Evolutionary conservation across 2,888 invertebrate species (phyloP).

Genomic region (Phyto melanocephala): DNA sequence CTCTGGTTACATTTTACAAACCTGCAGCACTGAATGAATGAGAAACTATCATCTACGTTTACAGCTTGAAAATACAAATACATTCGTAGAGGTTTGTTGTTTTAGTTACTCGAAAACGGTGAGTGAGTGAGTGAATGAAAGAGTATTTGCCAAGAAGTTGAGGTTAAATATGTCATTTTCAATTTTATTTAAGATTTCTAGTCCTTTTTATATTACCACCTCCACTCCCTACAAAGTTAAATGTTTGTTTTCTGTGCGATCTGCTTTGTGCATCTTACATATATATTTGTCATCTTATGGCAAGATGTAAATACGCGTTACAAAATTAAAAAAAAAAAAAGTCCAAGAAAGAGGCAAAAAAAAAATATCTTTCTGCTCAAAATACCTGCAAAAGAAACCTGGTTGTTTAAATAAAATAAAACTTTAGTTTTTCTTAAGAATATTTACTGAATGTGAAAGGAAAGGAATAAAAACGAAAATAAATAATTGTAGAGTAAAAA

Average conservation of each 20-base stretch:
- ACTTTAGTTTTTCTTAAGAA: conserved; percentile 33
- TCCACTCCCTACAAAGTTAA: neutral
- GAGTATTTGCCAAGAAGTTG: conserved; percentile 22
- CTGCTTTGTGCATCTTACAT: conserved; percentile 24
- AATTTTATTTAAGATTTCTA: conserved; percentile 46
- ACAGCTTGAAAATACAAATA: neutral
- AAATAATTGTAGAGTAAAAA: neutral
- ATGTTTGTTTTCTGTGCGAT: neutral
- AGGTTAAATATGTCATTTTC: conserved; percentile 56
- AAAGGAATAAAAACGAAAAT: neutral
- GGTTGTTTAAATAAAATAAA: conserved; percentile 39
- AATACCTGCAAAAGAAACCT: conserved; percentile 3
- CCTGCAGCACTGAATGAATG: neutral
- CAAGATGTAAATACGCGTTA: conserved; percentile 51
- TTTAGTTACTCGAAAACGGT: conserved; percentile 1
- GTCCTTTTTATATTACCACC: conserved; percentile 11
- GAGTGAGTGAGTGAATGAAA: neutral
- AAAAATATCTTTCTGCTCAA: conserved; percentile 60
- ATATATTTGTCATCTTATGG: conserved; percentile 60
- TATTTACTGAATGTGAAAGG: conserved; percentile 4
- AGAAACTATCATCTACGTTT: neutral
- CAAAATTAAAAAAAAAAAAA: neutral
- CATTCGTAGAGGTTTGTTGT: conserved; percentile 16
- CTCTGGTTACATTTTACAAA: conserved; percentile 13
- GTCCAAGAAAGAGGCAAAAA: conserved; percentile 31